Base-by-base conservation (phyloP, 2,797 vertebrate genomes). In the Hoplostethus atlanticus region DNA sequence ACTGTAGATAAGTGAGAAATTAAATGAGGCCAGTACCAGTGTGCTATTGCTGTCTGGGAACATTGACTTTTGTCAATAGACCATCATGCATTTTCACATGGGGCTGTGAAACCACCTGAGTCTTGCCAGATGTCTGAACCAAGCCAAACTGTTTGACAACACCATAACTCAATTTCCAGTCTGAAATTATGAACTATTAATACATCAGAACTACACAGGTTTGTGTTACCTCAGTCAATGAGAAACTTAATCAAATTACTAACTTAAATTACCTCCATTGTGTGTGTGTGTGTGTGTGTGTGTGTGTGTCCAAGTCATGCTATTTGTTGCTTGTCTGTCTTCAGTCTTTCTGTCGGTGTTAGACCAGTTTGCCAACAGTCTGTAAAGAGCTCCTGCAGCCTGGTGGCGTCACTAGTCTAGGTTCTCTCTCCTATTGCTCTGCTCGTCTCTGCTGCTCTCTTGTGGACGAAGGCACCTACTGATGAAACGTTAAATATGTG, bases 401-500 rank as follows among this genome's bases (percentile, higher is more conserved):
- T 4, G 4, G 0, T 17, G 30, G n/a, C 10, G 6, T n/a, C 21
- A 5, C 25, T 2, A 6, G 34, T 36, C 34, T 42, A 10, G 40
- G 40, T 3, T 42, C 40, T 11, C 40, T 42, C 40, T 42, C 40
- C 40, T 12, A 6, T 21, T 56, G 53, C 31, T 57, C 50, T 38
- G 40, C 71, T 44, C 31, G 12, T 50, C 44, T 62, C 53, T 85
- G 70, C 83, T 79, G 84, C 80, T 70, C 82, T 68, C 87, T 68
- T 36, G 69, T 84, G 87, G 51, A 40, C 30, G 64, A 11, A 12
- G 0, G 9, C 5, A 3, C 8, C 64, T 28, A n/a, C 21, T 40
- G 47, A 57, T 16, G 6, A 66, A 7, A 6, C 10, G 46, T 6
- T 10, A 40, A 34, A 58, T 5, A 6, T 13, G 4, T 16, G 36